Evolutionary conservation across 2,888 invertebrate genomes (phyloP).

Genomic region (Ophion slaviceki): DNA sequence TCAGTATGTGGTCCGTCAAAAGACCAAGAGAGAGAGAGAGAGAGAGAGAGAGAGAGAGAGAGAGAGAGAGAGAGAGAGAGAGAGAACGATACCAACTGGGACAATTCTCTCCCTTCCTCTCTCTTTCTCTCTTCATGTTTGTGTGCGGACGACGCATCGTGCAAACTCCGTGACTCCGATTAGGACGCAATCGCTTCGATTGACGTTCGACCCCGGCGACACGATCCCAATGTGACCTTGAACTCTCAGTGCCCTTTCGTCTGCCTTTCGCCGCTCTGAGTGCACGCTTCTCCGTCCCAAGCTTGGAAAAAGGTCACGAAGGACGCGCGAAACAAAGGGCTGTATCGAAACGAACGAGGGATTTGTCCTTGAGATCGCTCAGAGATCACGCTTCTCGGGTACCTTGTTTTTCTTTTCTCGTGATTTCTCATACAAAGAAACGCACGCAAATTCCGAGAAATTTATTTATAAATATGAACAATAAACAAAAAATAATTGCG

Average conservation of each 20-base stretch:
- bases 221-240: constrained; percentile 37
- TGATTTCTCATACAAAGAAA: not conserved
- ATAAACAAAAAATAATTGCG: not conserved
- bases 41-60: constrained; percentile 4
- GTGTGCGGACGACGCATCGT: not conserved
- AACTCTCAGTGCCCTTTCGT: constrained; percentile 17
- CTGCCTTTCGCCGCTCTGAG: not conserved
- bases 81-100: not conserved
- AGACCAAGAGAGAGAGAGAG: constrained; percentile 17
- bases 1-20: constrained; percentile 62
- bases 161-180: constrained; percentile 8
- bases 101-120: not conserved
- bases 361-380: not conserved
- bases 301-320: not conserved
- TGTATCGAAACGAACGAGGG: not conserved
- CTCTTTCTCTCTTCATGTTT: not conserved
- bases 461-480: not conserved
- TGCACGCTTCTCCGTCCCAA: constrained; percentile 18
- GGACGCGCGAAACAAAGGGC: not conserved
- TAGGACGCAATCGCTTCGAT: constrained; percentile 59
- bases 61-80: not conserved
- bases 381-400: not conserved
- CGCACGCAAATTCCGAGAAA: no score
- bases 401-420: no score
- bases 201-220: constrained; percentile 59